Base-by-base conservation (phyloP, 2,113 vertebrate genomes). In the Menura novaehollandiae region DNA sequence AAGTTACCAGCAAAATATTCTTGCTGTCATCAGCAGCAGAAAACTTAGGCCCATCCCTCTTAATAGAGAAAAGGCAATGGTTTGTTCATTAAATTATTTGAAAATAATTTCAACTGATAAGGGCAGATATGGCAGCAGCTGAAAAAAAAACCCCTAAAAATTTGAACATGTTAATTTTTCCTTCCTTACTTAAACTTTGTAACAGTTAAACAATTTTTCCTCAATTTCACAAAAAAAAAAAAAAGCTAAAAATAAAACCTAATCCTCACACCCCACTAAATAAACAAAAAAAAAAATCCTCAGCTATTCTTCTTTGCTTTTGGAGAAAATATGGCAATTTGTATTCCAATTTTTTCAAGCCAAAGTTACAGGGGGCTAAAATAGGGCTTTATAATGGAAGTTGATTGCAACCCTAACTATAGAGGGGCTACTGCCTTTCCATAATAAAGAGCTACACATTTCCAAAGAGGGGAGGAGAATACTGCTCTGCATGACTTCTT, bases 261-360 rank as follows among this genome's bases (percentile, higher is more conserved):
- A 89, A 78, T 78, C 46, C 51, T 94, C 68, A 59, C 33, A 87
- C 30, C n/a, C 55, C 30, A 59, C 55, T 55, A 93, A 89, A 92
- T 69, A 95, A 97, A 89, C 63, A 91, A 68, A 88, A 95, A 97
- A 88, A 86, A 69, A 91, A 91, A 49, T 55, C 43, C 43, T 93
- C 56, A 81, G 72, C 37, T 81, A 71, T 78, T 96, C 83, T 90
- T 80, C 68, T 62, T 86, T 89, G 85, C 84, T 72, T 95, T 91
- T 78, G 74, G 41, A 91, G 81, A 89, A 97, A 96, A 97, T 72
- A 81, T 84, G 80, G 68, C 49, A 96, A 96, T 97, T 97, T 95
- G 44, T 89, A 93, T 85, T 92, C 73, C 87, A 91, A 33, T 95
- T 94, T 94, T 93, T 93, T 92, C 68, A 87, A 95, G 91, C 62